A percentile compares a stretch with the other conserved stretches of the same genome.
phyloP scores from a whole-genome alignment of 2,888 invertebrate genomes.

The Salticus scenicus region DNA sequence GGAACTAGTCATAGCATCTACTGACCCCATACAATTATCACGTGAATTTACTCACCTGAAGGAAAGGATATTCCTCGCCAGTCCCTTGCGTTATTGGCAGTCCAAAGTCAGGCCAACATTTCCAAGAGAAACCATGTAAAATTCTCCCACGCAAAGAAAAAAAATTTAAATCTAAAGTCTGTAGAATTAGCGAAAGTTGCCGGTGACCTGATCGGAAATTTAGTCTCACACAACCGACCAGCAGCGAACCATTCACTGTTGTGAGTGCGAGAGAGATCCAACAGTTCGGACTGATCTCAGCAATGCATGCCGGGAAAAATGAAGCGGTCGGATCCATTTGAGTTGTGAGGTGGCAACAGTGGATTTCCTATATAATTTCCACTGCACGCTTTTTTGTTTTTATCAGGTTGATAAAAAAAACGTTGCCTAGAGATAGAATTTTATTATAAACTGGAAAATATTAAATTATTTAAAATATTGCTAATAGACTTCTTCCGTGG shows the following conservation, averaged over 20 bases:
- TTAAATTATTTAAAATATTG: no score
- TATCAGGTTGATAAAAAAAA: no score
- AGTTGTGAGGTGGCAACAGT: constrained; percentile 21
- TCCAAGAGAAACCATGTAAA: background rate
- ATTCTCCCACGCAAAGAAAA: background rate
- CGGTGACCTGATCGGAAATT: background rate
- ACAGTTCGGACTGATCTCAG: constrained; percentile 38
- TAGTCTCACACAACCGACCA: background rate
- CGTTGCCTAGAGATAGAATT: no score
- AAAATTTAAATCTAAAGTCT: background rate
- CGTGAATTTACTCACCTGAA: constrained; percentile 61
- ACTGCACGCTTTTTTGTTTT: no score
- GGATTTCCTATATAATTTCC: no score
- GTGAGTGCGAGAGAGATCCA: constrained; percentile 24
- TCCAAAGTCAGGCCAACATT: background rate
- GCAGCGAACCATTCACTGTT: constrained; percentile 25
- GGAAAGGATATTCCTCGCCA: constrained; percentile 57
- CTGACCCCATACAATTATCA: constrained; percentile 54
- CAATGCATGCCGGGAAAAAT: constrained; percentile 45
- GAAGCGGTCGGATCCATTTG: constrained; percentile 44
- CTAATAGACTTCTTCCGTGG: no score
- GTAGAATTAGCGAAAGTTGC: background rate
- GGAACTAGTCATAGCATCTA: no score
- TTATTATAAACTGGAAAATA: no score
- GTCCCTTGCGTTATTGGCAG: background rate